phyloP scores from a whole-genome alignment of 2,888 invertebrate genomes.

The Chloromyia formosa region DNA sequence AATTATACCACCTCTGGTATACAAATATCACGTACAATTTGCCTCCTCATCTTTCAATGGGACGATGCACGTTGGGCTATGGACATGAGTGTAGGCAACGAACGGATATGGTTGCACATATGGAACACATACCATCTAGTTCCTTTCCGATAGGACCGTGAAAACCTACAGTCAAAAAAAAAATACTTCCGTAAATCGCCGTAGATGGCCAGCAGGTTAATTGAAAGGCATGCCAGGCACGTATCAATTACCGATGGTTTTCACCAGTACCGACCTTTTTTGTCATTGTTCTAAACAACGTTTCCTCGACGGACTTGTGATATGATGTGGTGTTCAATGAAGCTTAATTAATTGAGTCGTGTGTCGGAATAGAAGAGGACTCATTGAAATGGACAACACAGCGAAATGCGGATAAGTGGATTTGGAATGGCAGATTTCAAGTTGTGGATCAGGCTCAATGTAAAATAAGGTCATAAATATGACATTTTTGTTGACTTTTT shows the following conservation, averaged over 20 bases:
- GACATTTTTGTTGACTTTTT: too few relatives aligned
- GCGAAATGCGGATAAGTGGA: background rate
- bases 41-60: background rate
- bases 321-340: conserved; percentile 20
- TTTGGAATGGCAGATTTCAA: too few relatives aligned
- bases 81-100: conserved; percentile 2
- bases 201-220: conserved; percentile 37
- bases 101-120: conserved; percentile 16
- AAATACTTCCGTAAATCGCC: conserved; percentile 42
- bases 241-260: conserved; percentile 40
- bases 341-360: conserved; percentile 42
- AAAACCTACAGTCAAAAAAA: conserved; percentile 9
- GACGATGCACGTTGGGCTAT: background rate
- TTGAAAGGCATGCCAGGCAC: conserved; percentile 37
- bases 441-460: too few relatives aligned
- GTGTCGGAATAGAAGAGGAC: conserved; percentile 4
- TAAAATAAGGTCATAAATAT: too few relatives aligned
- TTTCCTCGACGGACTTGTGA: conserved; percentile 3
- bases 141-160: background rate
- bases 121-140: background rate
- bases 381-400: conserved; percentile 23
- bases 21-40: conserved; percentile 46
- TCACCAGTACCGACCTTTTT: conserved; percentile 1
- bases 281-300: conserved; percentile 27
- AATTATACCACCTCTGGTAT: conserved; percentile 46